phyloP scores from a whole-genome alignment of 2,113 vertebrate species.

The Cochlearius cochlearius region DNA sequence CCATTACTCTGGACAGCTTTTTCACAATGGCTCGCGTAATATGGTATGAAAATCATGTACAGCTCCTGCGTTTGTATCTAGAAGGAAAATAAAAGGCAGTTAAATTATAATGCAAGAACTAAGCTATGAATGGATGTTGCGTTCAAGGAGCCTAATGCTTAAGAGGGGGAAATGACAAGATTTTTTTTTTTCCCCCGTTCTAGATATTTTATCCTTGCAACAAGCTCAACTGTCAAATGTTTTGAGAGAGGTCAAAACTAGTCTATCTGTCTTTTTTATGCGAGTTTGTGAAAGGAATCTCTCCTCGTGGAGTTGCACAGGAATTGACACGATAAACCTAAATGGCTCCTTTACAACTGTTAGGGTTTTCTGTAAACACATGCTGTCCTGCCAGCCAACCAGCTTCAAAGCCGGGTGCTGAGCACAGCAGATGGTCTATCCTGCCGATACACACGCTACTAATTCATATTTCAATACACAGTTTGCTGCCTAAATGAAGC shows the following conservation, averaged over 20 bases:
- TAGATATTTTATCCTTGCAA: constrained; percentile 40
- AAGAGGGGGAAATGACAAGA: constrained; percentile 6
- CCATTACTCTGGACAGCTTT: constrained; percentile 37
- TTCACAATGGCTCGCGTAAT: background rate
- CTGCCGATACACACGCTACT: constrained; percentile 51
- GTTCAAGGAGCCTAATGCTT: constrained; percentile 29
- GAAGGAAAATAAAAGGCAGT: constrained; percentile 60
- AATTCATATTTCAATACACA: constrained; percentile 61
- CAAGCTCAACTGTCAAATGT: constrained; percentile 31
- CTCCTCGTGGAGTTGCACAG: constrained; percentile 24
- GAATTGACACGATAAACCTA: constrained; percentile 68
- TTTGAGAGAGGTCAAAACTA: constrained; percentile 56
- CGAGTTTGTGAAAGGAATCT: constrained; percentile 55
- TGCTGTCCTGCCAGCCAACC: constrained; percentile 69
- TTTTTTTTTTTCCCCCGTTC: background rate
- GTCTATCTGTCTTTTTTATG: constrained; percentile 59
- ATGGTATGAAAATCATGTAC: constrained; percentile 4
- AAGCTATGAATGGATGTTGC: constrained; percentile 40
- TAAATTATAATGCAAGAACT: constrained; percentile 49
- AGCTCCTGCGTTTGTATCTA: background rate
- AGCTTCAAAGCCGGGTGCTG: constrained; percentile 63
- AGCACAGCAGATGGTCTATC: constrained; percentile 65
- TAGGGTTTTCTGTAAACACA: constrained; percentile 70
- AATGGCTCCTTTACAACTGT: constrained; percentile 70
- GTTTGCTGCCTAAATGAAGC: constrained; percentile 42